Evolutionary conservation across 1,140 invertebrate species (phyloP), one percentile per base, ranked within the genome.

Genomic region (Helicorthomorpha holstii): DNA sequence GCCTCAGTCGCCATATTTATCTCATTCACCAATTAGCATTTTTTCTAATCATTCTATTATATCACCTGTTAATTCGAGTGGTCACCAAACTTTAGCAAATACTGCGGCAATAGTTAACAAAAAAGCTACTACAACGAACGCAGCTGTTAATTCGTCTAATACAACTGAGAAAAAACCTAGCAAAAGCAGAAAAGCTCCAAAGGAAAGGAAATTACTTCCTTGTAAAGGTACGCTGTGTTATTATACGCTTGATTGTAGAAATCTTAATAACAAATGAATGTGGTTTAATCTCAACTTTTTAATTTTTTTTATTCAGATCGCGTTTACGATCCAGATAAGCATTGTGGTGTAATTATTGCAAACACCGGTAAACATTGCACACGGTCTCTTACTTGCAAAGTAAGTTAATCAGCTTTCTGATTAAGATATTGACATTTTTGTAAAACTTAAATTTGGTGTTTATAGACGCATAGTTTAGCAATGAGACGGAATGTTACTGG

Each of bases 371-470:
- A 81, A 59, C 80, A 79, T 0, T 89, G 85, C 63, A 85, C 83
- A 23, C 69, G 84, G 25, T 86, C 83, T 12, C 70, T 87, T 14
- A 87, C 84, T 1, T 89, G 85, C 64, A 87, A 86, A 64, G 67
- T 69, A 59, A 54, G 49, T 53, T 45, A 22, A 41, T 43, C 23
- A 1, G 14, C 3, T 48, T 27, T 54, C 24, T 50, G 12, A 23
- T 34, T n/a, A n/a, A n/a, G n/a, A n/a, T n/a, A n/a, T n/a, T n/a
- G n/a, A n/a, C n/a, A n/a, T n/a, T n/a, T n/a, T n/a, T n/a, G n/a
- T n/a, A n/a, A n/a, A n/a, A n/a, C 22, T 52, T n/a, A n/a, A n/a
- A n/a, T n/a, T n/a, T n/a, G n/a, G n/a, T 51, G 10, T 48, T 60
- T 63, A 43, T 54, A 69, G 69, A 80, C 83, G 16, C 85, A 88